These are phyloP conservation scores for Eospalax fontanierii DNA, from an alignment of 2,797 vertebrate genomes.

Conservation along the genomic window DNA sequence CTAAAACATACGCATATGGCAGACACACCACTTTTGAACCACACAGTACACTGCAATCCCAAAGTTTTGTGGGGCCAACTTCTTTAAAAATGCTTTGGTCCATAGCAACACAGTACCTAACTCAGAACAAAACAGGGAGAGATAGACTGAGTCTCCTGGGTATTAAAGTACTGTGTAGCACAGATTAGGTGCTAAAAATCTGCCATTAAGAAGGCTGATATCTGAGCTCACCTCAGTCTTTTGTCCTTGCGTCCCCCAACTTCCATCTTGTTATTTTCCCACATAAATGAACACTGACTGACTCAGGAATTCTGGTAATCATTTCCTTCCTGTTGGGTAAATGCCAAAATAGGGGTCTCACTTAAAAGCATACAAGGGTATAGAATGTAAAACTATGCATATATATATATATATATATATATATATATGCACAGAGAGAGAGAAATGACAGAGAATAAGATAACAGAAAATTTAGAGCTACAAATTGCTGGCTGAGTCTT, in stretches of 20 bases:
- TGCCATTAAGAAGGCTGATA: not conserved
- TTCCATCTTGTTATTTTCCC: not conserved
- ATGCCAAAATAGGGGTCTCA: conserved; percentile 58
- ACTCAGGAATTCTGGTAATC: not conserved
- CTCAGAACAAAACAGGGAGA: not conserved
- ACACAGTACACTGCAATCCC: not conserved
- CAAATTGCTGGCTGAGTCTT: conserved; percentile 42
- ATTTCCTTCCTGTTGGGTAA: conserved; percentile 26
- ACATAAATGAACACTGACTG: not conserved
- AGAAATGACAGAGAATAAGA: conserved; percentile 71
- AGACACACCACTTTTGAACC: not conserved
- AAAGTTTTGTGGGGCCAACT: not conserved
- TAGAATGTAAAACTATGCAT: not conserved
- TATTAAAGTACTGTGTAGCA: not conserved
- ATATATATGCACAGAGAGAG: too few relatives aligned
- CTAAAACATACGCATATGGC: not conserved
- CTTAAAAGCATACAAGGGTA: conserved; percentile 65
- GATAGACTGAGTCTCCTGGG: not conserved
- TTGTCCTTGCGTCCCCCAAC: not conserved
- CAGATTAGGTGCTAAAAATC: not conserved
- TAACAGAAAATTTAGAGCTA: conserved; percentile 72
- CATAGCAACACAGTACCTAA: not conserved
- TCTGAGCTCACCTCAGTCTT: not conserved
- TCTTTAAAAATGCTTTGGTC: not conserved
- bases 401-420: not conserved